Base-by-base conservation (phyloP, 2,797 vertebrate genomes). In the Denticeps clupeoides region DNA sequence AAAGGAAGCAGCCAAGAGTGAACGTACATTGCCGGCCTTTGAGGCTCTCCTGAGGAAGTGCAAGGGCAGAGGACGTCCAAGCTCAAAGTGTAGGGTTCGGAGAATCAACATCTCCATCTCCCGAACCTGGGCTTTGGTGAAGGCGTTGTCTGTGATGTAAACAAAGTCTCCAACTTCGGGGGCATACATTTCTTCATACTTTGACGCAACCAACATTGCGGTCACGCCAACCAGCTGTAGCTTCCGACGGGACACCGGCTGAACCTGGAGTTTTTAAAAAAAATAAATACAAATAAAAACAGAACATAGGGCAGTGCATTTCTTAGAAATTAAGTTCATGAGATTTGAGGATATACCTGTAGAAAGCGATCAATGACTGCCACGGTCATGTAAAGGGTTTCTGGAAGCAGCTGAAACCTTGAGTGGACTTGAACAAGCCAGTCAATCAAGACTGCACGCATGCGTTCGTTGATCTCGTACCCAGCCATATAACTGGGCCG, bases 391-490 rank as follows among this genome's bases (percentile, higher is more conserved):
- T 91, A 97, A 53, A 99, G 77, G 0, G 93, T 96, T 58, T 99
- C 94, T 70, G 91, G 93, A 68, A 97, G 75, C 41, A 98, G 86
- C 60, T 82, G 85, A 63, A 97, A 95, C 44, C 86, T 83, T 29
- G 88, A 86, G 67, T 93, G 91, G 16, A 97, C 92, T 65, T 96
- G 90, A 41, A 96, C 76, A n/a, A 97, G 82, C 94, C 93, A 98
- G 71, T 98, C 93, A 1, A 97, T 68, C 22, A 97, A 76, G 10
- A 95, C 84, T 0, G 87, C 86, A 0, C 93, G 79, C 93, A 97
- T 96, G 1, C 81, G 80, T 1, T 79, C 87, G 0, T 83, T 92
- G 63, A 93, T 82, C 0, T 81, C 81, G 16, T 84, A 85, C 4
- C 87, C 90, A 0, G 87, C 77, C 51, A 96, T 83, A 74, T 93